phyloP scores from a whole-genome alignment of 1,140 invertebrate species.

The Zeugodacus cucurbitae region DNA sequence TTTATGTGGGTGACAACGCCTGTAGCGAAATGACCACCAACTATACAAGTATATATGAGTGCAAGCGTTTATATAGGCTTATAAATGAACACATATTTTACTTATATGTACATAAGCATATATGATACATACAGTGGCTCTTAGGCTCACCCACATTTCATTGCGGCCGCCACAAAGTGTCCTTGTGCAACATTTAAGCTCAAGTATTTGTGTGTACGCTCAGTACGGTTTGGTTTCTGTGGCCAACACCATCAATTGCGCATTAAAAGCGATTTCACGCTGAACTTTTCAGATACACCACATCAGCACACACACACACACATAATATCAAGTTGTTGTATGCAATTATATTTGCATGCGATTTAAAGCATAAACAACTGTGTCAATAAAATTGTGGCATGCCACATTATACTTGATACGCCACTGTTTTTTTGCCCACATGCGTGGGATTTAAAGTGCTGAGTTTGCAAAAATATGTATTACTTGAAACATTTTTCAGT shows the following conservation, averaged over 20 bases:
- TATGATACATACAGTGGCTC: not conserved
- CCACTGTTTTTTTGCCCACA: not conserved
- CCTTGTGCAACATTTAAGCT: not conserved
- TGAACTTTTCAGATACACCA: not conserved
- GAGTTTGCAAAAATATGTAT: not conserved
- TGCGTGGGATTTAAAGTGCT: not conserved
- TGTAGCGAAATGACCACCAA: not conserved
- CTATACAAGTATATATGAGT: not conserved
- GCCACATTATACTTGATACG: not conserved
- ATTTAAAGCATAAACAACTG: not conserved
- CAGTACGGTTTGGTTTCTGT: not conserved
- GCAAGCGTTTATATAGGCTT: not conserved
- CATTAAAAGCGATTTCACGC: not conserved
- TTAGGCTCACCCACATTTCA: not conserved
- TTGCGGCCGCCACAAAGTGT: not conserved
- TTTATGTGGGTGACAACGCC: not conserved
- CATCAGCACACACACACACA: not conserved
- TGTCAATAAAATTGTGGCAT: not conserved
- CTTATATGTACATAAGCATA: not conserved
- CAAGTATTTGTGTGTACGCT: not conserved
- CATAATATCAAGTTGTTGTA: not conserved
- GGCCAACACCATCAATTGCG: not conserved
- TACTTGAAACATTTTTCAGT: not conserved
- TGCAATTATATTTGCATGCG: not conserved
- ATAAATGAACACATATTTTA: not conserved